These are phyloP conservation scores for Pyralis farinalis DNA, from an alignment of 2,888 invertebrate species.

Conservation along the genomic window DNA sequence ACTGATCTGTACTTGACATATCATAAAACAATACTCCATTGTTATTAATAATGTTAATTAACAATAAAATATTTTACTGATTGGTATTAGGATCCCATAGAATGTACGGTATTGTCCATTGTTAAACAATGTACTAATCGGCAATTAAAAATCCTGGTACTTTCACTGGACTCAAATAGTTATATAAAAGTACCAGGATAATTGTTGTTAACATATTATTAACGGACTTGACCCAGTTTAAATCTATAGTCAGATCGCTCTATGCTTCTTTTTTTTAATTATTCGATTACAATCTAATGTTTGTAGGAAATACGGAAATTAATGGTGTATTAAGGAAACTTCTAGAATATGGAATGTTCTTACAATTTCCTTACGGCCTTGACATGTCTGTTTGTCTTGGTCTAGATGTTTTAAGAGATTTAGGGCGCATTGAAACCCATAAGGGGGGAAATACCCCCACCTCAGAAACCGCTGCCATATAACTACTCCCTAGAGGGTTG, in stretches of 20 bases:
- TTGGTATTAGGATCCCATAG: not conserved
- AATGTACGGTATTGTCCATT: constrained; percentile 1
- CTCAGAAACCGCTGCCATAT: no score
- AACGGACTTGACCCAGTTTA: constrained; percentile 7
- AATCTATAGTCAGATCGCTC: not conserved
- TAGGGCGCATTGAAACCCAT: no score
- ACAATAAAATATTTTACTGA: not conserved
- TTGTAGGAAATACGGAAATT: not conserved
- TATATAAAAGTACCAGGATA: no score
- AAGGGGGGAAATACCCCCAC: no score
- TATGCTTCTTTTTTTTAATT: not conserved
- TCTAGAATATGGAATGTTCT: not conserved
- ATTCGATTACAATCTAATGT: not conserved
- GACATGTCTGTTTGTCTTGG: no score
- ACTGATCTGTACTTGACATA: not conserved
- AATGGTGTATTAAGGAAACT: not conserved
- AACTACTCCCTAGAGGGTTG: no score
- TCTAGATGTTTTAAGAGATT: no score
- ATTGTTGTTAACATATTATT: constrained; percentile 1
- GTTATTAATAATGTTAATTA: constrained; percentile 4
- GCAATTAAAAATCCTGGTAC: no score
- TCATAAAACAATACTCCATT: not conserved
- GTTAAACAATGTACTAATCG: not conserved
- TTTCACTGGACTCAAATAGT: no score
- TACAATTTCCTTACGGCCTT: not conserved